A percentile compares a stretch with the other conserved stretches of the same genome.
Evolutionary conservation across 1,140 invertebrate species (phyloP).

Genomic region (Drosophila orena): DNA sequence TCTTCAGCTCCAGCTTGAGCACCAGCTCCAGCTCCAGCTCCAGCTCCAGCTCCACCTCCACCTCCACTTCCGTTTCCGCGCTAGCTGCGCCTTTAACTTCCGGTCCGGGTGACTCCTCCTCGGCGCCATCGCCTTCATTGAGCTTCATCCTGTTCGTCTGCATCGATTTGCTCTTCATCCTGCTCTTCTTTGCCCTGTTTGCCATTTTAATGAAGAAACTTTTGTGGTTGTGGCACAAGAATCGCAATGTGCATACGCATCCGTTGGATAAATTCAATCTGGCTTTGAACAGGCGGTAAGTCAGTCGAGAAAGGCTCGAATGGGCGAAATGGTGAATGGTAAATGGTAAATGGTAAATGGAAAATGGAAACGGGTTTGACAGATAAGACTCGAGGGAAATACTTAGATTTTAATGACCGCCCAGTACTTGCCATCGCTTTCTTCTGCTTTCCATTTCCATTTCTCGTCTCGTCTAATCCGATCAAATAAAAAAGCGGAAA

Average conservation of each 20-base stretch:
- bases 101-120: constrained; percentile 45
- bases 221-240: constrained; percentile 84
- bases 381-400: constrained; percentile 22
- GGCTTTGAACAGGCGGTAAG: constrained; percentile 76
- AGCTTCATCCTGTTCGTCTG: constrained; percentile 81
- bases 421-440: constrained; percentile 2
- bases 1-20: too few species aligned
- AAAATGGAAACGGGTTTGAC: background rate
- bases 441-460: background rate
- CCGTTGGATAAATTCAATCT: constrained; percentile 83
- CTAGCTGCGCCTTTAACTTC: constrained; percentile 63
- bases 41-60: background rate
- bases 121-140: constrained; percentile 51
- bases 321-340: background rate
- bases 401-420: constrained; percentile 25
- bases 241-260: constrained; percentile 81
- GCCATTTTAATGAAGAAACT: constrained; percentile 85
- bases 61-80: constrained; percentile 23
- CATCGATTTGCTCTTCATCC: constrained; percentile 82
- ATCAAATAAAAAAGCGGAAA: constrained; percentile 28
- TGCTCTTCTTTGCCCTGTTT: constrained; percentile 81
- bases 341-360: background rate
- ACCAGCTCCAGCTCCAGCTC: too few species aligned
- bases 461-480: constrained; percentile 13
- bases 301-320: constrained; percentile 9